Conservation (phyloP, 2,888 invertebrate genomes). For the Napeogenes inachia region DNA sequence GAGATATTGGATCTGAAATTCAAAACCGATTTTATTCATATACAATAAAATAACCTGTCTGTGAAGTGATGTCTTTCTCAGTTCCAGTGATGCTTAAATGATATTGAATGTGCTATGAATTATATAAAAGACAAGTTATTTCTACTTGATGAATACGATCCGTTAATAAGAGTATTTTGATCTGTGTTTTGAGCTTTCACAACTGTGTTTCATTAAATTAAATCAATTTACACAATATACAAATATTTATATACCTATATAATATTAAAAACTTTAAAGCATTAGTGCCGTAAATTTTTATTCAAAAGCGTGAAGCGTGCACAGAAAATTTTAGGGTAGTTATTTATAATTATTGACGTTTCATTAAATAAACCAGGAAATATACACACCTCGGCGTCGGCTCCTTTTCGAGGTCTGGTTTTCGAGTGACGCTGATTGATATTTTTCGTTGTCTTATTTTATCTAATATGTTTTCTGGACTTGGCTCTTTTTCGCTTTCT, state of each 20-base stretch:
- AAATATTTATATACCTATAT: conserved; percentile 45
- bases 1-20: conserved; percentile 73
- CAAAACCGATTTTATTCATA: conserved; percentile 21
- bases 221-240: conserved; percentile 15
- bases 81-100: conserved; percentile 24
- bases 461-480: conserved; percentile 71
- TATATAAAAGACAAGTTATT: conserved; percentile 22
- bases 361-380: conserved; percentile 38
- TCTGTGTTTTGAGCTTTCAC: conserved; percentile 21
- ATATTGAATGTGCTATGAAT: conserved; percentile 25
- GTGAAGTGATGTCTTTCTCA: conserved; percentile 4
- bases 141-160: conserved; percentile 28
- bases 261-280: conserved; percentile 57
- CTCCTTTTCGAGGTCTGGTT: conserved; percentile 65
- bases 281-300: conserved; percentile 72
- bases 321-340: conserved; percentile 68
- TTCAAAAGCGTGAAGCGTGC: conserved; percentile 75
- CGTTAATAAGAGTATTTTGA: conserved; percentile 22
- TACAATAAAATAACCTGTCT: conserved; percentile 1
- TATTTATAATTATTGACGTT: conserved; percentile 70
- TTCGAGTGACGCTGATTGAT: conserved; percentile 70
- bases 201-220: conserved; percentile 22
- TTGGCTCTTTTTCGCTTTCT: conserved; percentile 71
- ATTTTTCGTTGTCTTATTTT: conserved; percentile 73
- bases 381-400: conserved; percentile 71